Evolutionary conservation across 64 coral and sea anemone genomes (phyloP).

Genomic region (Montipora capricornis): DNA sequence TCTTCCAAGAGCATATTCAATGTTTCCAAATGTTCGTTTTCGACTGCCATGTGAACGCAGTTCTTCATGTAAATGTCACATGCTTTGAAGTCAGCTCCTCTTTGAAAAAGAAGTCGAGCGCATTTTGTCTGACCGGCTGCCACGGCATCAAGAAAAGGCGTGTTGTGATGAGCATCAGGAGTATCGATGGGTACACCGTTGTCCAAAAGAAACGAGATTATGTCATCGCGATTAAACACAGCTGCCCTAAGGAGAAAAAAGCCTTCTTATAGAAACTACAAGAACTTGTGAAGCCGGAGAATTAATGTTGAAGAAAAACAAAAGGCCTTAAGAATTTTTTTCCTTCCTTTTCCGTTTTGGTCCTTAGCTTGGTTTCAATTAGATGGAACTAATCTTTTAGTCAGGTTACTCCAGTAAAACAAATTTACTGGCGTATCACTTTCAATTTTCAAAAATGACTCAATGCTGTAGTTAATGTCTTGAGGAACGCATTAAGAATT

Average conservation of each 20-base stretch:
- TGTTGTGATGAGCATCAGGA: slow-evolving; percentile 50
- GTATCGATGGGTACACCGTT: slow-evolving; percentile 49
- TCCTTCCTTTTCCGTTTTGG: neutral
- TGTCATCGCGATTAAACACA: slow-evolving; percentile 59
- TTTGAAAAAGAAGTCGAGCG: slow-evolving; percentile 52
- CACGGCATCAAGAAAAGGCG: slow-evolving; percentile 79
- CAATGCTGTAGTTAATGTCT: too few species aligned
- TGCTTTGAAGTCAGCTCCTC: slow-evolving; percentile 71
- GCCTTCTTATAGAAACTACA: too few species aligned
- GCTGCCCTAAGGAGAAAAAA: slow-evolving; percentile 58
- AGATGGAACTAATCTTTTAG: too few species aligned
- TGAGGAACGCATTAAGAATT: too few species aligned
- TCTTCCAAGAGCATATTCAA: slow-evolving; percentile 66
- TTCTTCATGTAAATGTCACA: slow-evolving; percentile 57
- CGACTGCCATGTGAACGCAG: slow-evolving; percentile 85
- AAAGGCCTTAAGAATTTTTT: too few species aligned
- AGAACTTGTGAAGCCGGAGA: too few species aligned
- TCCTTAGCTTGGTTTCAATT: neutral
- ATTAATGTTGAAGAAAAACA: too few species aligned
- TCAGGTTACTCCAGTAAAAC: too few species aligned
- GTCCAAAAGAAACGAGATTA: slow-evolving; percentile 55
- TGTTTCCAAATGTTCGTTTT: slow-evolving; percentile 70
- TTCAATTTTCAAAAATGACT: too few species aligned
- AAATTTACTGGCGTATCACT: too few species aligned
- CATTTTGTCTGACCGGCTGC: slow-evolving; percentile 59